Percentiles rank a stretch among this genome's conserved stretches.
phyloP scores from a whole-genome alignment of 1,140 invertebrate genomes.

The Rhyzopertha dominica region DNA sequence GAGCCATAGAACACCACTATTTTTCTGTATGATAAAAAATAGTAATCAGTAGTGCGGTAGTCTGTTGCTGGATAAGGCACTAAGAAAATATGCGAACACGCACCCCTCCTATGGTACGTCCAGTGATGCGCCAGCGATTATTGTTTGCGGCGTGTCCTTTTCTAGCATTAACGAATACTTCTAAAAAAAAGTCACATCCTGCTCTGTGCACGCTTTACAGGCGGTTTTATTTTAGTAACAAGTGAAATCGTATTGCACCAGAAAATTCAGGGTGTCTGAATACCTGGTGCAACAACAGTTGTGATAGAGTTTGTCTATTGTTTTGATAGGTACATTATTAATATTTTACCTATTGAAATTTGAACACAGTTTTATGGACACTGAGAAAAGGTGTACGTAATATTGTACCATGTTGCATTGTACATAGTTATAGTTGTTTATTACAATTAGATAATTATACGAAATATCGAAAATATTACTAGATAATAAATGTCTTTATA shows the following conservation, averaged over 20 bases:
- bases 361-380: slow-evolving; percentile 29
- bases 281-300: slow-evolving; percentile 10
- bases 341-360: slow-evolving; percentile 29
- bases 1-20: slow-evolving; percentile 32
- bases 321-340: slow-evolving; percentile 35
- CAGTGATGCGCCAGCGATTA: slow-evolving; percentile 23
- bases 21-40: slow-evolving; percentile 16
- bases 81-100: slow-evolving; percentile 37
- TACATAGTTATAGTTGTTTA: slow-evolving; percentile 44
- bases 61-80: slow-evolving; percentile 28
- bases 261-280: slow-evolving; percentile 6
- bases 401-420: slow-evolving; percentile 39
- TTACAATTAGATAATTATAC: slow-evolving; percentile 41
- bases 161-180: slow-evolving; percentile 15
- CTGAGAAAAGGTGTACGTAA: slow-evolving; percentile 34
- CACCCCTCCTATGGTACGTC: slow-evolving; percentile 40
- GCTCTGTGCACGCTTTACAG: slow-evolving; percentile 32
- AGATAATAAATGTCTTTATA: slow-evolving; percentile 43
- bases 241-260: slow-evolving; percentile 19
- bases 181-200: slow-evolving; percentile 20
- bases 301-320: slow-evolving; percentile 37
- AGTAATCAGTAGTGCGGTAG: slow-evolving; percentile 19
- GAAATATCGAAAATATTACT: slow-evolving; percentile 41
- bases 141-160: slow-evolving; percentile 15
- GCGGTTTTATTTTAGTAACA: slow-evolving; percentile 20